A percentile compares a stretch with the other conserved stretches of the same genome.
These are phyloP conservation scores for Balearica regulorum DNA, from an alignment of 2,797 vertebrate genomes.

Conservation along the genomic window DNA sequence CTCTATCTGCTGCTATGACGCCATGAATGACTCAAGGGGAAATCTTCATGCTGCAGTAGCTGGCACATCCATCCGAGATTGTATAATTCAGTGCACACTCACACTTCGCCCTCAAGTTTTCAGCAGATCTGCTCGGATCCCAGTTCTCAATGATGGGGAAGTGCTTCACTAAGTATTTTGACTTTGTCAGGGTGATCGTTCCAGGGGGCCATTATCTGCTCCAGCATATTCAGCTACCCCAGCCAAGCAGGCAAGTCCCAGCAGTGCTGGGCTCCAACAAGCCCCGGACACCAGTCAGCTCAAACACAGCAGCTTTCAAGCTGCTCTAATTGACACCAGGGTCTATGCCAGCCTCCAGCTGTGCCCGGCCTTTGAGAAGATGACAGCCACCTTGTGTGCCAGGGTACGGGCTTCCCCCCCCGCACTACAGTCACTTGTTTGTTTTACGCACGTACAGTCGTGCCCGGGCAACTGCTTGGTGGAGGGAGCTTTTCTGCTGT, in stretches of 20 bases:
- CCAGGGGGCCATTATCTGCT: not conserved
- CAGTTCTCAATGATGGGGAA: accelerated
- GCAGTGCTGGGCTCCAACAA: not conserved
- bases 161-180: not conserved
- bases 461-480: not conserved
- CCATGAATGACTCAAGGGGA: accelerated
- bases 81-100: not conserved
- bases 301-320: not conserved
- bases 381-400: not conserved
- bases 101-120: not conserved
- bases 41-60: not conserved
- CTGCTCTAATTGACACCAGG: not conserved
- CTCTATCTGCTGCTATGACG: accelerated
- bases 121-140: not conserved
- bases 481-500: not conserved
- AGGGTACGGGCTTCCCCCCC: not conserved
- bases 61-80: accelerated
- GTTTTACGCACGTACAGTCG: not conserved
- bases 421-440: not conserved
- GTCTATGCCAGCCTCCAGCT: not conserved
- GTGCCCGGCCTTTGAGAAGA: not conserved
- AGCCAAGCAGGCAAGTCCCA: accelerated
- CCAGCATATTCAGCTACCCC: not conserved
- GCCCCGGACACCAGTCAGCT: not conserved
- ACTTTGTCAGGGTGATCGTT: not conserved